phyloP scores from a whole-genome alignment of 2,888 invertebrate genomes.

The Andrena flavipes region DNA sequence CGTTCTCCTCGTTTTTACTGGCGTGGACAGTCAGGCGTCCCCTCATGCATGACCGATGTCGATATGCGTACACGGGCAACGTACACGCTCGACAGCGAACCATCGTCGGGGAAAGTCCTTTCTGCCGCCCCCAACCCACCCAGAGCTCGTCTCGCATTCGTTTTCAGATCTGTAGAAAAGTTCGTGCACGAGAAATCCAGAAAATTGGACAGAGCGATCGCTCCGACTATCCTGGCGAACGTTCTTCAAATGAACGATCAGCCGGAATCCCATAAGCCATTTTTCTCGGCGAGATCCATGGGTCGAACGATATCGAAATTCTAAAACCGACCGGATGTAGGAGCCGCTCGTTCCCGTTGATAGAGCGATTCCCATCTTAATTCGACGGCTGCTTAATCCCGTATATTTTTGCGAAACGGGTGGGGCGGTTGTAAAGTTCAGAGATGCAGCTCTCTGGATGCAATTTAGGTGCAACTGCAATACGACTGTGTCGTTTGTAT shows the following conservation, averaged over 20 bases:
- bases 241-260: constrained; percentile 74
- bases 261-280: constrained; percentile 66
- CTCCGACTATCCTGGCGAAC: constrained; percentile 64
- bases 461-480: too few species aligned
- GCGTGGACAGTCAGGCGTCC: constrained; percentile 83
- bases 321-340: constrained; percentile 26
- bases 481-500: background rate
- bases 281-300: constrained; percentile 57
- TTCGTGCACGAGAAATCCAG: constrained; percentile 76
- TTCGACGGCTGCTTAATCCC: background rate
- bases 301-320: constrained; percentile 57
- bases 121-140: constrained; percentile 43
- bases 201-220: constrained; percentile 76
- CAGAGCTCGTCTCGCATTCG: constrained; percentile 62
- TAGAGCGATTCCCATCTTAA: background rate
- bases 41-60: constrained; percentile 83
- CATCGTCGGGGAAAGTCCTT: constrained; percentile 64
- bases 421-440: too few species aligned
- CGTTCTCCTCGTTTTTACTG: constrained; percentile 81
- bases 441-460: too few species aligned
- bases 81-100: constrained; percentile 76
- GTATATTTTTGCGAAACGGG: too few species aligned
- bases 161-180: constrained; percentile 61
- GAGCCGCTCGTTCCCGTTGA: background rate
- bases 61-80: constrained; percentile 78